phyloP scores from a whole-genome alignment of 1,140 invertebrate species.

The Penaeus indicus region DNA sequence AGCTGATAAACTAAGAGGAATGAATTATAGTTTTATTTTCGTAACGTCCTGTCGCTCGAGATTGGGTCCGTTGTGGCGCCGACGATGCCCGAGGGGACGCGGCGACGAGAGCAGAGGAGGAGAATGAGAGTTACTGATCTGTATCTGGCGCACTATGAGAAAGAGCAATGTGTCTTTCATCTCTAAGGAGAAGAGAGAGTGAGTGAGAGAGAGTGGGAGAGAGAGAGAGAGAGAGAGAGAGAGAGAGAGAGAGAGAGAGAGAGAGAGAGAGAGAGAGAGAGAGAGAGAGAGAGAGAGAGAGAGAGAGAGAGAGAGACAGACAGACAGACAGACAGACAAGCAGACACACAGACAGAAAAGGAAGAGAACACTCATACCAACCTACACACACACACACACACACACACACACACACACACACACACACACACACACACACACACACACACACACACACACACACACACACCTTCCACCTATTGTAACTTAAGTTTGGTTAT shows the following conservation, averaged over 20 bases:
- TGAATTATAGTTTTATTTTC: no score
- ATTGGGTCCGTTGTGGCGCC: no score
- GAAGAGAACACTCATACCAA: background rate
- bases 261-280: background rate
- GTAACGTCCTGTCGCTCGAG: no score
- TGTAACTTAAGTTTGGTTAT: no score
- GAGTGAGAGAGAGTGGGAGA: constrained; percentile 18
- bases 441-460: background rate
- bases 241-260: constrained; percentile 10
- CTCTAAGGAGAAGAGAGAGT: constrained; percentile 15
- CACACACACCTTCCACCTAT: background rate
- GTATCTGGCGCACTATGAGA: background rate
- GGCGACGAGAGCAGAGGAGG: background rate
- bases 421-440: background rate
- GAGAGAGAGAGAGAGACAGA: no score
- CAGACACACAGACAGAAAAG: background rate
- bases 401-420: background rate
- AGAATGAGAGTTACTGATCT: background rate
- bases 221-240: constrained; percentile 32
- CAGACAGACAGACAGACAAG: background rate
- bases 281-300: background rate
- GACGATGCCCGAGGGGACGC: no score
- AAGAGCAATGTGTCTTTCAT: background rate
- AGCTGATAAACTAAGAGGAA: no score
- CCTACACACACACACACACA: background rate